These are phyloP conservation scores for Malthinus seriepunctatus DNA, from an alignment of 2,888 invertebrate species.

Conservation along the genomic window DNA sequence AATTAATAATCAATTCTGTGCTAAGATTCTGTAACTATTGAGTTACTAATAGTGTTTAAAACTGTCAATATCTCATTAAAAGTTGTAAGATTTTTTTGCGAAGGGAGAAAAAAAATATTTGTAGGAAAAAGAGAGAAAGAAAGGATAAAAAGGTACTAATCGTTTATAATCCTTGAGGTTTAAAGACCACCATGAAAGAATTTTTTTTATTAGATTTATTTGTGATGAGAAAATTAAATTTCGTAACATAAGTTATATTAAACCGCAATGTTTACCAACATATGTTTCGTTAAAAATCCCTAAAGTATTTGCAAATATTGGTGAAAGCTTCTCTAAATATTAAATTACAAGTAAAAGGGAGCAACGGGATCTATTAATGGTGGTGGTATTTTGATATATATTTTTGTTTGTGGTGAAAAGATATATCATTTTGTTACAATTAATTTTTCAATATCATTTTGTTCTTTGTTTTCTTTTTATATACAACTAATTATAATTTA, in stretches of 20 bases:
- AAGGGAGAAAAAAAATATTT: too few relatives aligned
- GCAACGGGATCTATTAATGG: conserved; percentile 15
- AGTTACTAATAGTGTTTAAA: too few relatives aligned
- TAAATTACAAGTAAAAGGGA: conserved; percentile 43
- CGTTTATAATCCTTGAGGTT: too few relatives aligned
- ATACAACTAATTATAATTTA: too few relatives aligned
- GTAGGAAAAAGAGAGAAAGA: too few relatives aligned
- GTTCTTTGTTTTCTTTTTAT: too few relatives aligned
- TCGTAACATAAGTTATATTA: conserved; percentile 19
- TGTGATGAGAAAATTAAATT: conserved; percentile 25
- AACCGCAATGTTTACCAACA: conserved; percentile 40
- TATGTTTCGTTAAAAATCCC: conserved; percentile 41
- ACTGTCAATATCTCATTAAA: too few relatives aligned
- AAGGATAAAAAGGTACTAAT: too few relatives aligned
- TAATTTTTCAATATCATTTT: background rate
- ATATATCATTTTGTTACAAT: background rate
- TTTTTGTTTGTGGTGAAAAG: background rate
- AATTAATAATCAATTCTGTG: too few relatives aligned
- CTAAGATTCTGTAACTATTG: too few relatives aligned
- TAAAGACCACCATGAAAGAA: too few relatives aligned
- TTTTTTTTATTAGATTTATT: background rate
- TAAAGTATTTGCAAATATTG: conserved; percentile 49
- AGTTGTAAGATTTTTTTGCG: too few relatives aligned
- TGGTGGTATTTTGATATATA: conserved; percentile 8
- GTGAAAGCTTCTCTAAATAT: conserved; percentile 43